Evolutionary conservation across 23 tunicate genomes (phyloP).

Genomic region (Ascidia mentula): DNA sequence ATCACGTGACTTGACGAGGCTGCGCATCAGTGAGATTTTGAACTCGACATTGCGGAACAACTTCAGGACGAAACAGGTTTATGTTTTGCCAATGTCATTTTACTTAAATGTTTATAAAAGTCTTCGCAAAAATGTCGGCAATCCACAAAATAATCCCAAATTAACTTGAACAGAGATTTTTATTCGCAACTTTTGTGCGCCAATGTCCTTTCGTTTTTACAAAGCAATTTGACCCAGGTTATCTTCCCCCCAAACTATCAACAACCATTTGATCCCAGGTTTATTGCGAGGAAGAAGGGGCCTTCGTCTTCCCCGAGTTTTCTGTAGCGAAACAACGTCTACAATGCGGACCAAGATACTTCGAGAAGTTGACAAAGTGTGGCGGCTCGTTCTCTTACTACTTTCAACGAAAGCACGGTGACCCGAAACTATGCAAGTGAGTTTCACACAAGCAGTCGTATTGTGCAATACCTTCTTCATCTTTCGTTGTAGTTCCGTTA

Average conservation of each 20-base stretch:
- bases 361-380: constrained; percentile 55
- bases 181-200: too few relatives aligned
- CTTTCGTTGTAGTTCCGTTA: too few relatives aligned
- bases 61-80: constrained; percentile 48
- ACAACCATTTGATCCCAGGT: constrained; percentile 39
- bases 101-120: too few relatives aligned
- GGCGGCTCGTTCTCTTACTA: constrained; percentile 42
- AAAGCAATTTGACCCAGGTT: too few relatives aligned
- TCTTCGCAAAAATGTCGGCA: too few relatives aligned
- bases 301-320: constrained; percentile 85
- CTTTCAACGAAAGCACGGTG: constrained; percentile 72
- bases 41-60: constrained; percentile 40
- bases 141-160: too few relatives aligned
- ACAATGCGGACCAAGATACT: constrained; percentile 61
- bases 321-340: constrained; percentile 56
- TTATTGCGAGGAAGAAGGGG: constrained; percentile 87
- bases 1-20: constrained; percentile 28
- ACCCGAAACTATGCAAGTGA: constrained; percentile 70
- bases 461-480: too few relatives aligned
- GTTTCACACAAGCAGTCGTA: too few relatives aligned
- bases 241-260: not conserved
- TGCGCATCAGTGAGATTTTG: constrained; percentile 33
- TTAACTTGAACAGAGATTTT: too few relatives aligned
- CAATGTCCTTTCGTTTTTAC: too few relatives aligned
- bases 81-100: too few relatives aligned